Evolutionary conservation across 2,888 invertebrate species (phyloP), one percentile per base, ranked within the genome.

Genomic region (Slavum lentiscoides): DNA sequence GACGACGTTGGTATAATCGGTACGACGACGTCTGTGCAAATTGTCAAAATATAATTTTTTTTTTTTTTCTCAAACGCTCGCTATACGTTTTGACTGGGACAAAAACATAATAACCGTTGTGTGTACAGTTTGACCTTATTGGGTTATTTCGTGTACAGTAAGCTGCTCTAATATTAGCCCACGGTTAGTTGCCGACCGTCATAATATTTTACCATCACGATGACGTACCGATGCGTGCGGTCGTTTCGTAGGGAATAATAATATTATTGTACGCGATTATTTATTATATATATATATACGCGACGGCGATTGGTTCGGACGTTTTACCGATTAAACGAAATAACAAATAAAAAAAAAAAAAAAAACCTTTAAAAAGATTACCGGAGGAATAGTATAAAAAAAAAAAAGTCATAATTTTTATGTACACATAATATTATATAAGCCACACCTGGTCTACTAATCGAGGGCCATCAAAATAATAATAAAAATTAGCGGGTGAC

Each of bases 401-500:
- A 30, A 30, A 30, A 30, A 30, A 30, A 30, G 4, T 30, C 30
- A 30, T 30, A 2, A 30, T 30, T 30, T 30, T 30, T 30, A 30
- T 30, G 30, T 30, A 30, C 4, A 30, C 30, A 30, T n/a, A n/a
- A n/a, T n/a, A n/a, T n/a, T n/a, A n/a, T n/a, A 17, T 55, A 30
- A 8, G n/a, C 39, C 17, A 3, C 13, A 61, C 72, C 39, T 49
- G 43, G 3, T 72, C 55, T 74, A 74, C 75, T 74, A 75, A 55
- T 55, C 49, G 55, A 80, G 80, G 72, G 70, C 80, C 80, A 80
- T 80, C 80, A 80, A 69, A 69, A 61, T 23, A 23, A 61, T 53
- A 13, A 30, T 7, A 30, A 23, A 5, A 17, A 17, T 37, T n/a
- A n/a, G 9, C 11, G 23, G 9, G 13, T 21, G 6, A n/a, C n/a